These are phyloP conservation scores for Prietella phreatophila DNA, from an alignment of 2,113 vertebrate genomes.

Conservation along the genomic window DNA sequence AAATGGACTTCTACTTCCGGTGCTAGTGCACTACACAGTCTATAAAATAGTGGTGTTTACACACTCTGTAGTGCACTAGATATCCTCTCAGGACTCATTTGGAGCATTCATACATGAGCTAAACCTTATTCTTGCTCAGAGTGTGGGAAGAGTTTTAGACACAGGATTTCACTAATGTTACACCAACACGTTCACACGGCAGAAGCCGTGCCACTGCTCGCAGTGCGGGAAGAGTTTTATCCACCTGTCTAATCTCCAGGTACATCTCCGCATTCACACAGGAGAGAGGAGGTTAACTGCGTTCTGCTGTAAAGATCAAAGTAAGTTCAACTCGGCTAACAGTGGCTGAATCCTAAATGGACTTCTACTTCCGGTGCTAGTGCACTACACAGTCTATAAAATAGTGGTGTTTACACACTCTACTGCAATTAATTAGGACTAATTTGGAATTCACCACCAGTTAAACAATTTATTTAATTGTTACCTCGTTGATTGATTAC, in stretches of 20 bases:
- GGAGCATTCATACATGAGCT: not conserved
- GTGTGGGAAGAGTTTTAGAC: not conserved
- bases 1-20: too few relatives aligned
- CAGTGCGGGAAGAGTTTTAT: not conserved
- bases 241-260: not conserved
- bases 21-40: too few relatives aligned
- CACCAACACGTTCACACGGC: not conserved
- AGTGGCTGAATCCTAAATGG: not conserved
- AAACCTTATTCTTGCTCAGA: not conserved
- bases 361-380: not conserved
- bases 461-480: too few relatives aligned
- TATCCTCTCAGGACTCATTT: too few relatives aligned
- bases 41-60: too few relatives aligned
- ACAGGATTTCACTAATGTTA: not conserved
- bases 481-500: too few relatives aligned
- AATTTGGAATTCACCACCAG: too few relatives aligned
- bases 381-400: not conserved
- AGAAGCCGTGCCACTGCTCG: not conserved
- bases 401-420: not conserved
- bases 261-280: not conserved
- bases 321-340: not conserved
- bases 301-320: too few relatives aligned
- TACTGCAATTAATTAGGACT: too few relatives aligned
- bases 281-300: not conserved
- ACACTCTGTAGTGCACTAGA: not conserved